These are phyloP conservation scores for Caenorhabditis sulstoni DNA, from an alignment of 2,888 invertebrate species.

Conservation along the genomic window DNA sequence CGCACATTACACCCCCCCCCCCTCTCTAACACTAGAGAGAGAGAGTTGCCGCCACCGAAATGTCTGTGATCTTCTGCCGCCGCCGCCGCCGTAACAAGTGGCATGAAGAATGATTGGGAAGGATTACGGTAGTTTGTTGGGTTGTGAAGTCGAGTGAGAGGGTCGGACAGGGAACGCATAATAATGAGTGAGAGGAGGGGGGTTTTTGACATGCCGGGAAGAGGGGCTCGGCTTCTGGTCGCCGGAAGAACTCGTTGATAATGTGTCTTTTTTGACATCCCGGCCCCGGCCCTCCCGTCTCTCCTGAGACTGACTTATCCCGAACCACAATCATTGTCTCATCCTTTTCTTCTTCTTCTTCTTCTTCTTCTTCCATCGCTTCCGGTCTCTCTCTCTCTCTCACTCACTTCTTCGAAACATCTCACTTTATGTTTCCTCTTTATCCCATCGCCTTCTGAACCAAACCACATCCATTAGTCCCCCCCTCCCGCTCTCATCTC, in stretches of 20 bases:
- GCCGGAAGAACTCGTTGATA: neutral
- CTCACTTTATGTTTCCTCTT: too few relatives aligned
- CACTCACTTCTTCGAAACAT: too few relatives aligned
- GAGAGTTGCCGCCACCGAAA: neutral
- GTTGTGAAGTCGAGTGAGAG: neutral
- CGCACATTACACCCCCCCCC: conserved; percentile 32
- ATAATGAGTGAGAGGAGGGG: conserved; percentile 4
- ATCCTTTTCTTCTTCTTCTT: neutral
- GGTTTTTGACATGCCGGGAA: too few relatives aligned
- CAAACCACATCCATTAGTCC: too few relatives aligned
- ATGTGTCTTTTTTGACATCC: conserved; percentile 21
- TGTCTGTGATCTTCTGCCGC: conserved; percentile 9
- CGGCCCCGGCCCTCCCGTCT: neutral
- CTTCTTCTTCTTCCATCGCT: conserved; percentile 3
- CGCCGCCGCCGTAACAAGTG: neutral
- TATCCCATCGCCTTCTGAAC: too few relatives aligned
- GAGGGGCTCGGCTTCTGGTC: too few relatives aligned
- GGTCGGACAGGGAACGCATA: conserved; percentile 10
- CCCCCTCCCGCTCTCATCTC: too few relatives aligned
- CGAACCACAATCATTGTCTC: conserved; percentile 41
- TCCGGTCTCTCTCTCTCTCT: conserved; percentile 14
- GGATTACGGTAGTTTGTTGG: neutral
- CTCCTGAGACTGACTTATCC: conserved; percentile 11
- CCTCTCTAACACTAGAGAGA: too few relatives aligned
- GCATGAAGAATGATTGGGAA: neutral